These are phyloP conservation scores for Stichodactyla mertensii DNA, from an alignment of 64 coral and sea anemone species.

Conservation along the genomic window DNA sequence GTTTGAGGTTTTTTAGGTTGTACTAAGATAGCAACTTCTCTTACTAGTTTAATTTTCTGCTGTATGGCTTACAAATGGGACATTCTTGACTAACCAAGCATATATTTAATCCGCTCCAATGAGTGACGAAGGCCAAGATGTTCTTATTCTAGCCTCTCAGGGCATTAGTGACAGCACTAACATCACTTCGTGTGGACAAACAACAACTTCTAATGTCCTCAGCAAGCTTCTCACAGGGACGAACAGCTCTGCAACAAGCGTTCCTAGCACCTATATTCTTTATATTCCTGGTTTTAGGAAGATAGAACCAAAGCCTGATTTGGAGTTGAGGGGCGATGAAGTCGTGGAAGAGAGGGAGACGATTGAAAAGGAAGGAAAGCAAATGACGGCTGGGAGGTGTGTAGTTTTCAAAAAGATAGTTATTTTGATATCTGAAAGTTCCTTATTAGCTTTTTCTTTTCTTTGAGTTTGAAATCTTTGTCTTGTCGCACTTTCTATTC, in stretches of 20 bases:
- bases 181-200: conserved; percentile 7
- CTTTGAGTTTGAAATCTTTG: neutral
- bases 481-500: neutral
- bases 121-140: conserved; percentile 29
- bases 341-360: conserved; percentile 21
- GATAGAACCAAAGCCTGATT: conserved; percentile 75
- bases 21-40: neutral
- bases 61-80: neutral
- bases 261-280: conserved; percentile 25
- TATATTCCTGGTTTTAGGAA: conserved; percentile 60
- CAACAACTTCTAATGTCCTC: conserved; percentile 42
- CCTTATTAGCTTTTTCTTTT: neutral
- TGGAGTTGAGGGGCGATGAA: conserved; percentile 39
- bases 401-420: neutral
- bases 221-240: conserved; percentile 45
- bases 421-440: too few relatives aligned
- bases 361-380: conserved; percentile 8
- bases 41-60: neutral
- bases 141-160: conserved; percentile 19
- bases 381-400: conserved; percentile 9
- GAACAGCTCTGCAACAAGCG: neutral
- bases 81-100: neutral
- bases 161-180: conserved; percentile 10
- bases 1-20: neutral
- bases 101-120: neutral